Evolutionary conservation across 2,888 invertebrate genomes (phyloP), one percentile per base, ranked within the genome.

Genomic region (Griposia aprilina): DNA sequence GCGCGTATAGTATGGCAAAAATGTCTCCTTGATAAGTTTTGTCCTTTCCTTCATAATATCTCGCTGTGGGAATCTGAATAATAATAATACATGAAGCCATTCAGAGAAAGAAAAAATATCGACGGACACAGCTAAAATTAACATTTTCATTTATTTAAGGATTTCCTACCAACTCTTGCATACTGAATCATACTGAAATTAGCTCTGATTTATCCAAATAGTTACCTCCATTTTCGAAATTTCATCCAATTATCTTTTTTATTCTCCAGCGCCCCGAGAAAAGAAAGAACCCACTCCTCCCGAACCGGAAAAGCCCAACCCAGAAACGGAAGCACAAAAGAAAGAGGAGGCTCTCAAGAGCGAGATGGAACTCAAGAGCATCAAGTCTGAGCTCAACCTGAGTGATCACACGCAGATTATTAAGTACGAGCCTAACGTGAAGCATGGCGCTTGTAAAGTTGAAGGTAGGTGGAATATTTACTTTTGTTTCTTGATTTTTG

Each of bases 361-460:
- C 6, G 95, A 94, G 83, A 88, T 95, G 72, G 97, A 97, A 78
- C 91, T 97, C 8, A 95, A 96, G 87, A 97, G 92, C 83, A 97
- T 97, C 73, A 97, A 97, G 82, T 96, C 96, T 0, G 97, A 97
- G 69, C 86, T 97, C 23, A 97, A 97, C 78, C 86, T 97, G 57
- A 96, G 97, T 81, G 97, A 97, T 75, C 96, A 96, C 88, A 97
- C 97, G 45, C 96, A 97, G 90, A 97, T 97, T 8, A 97, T 97
- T 60, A 97, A 97, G 79, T 97, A 97, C 80, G 97, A 97, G 89
- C 96, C 97, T 0, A 97, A 97, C 76, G 94, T 96, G 0, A 95
- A 95, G 67, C 95, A 95, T 81, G 96, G 96, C 30, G 94, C 95
- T 71, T 95, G 96, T 85, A 97, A 97, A 81, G 94, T 96, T 59